Evolutionary conservation across 2,113 vertebrate genomes (phyloP).

Genomic region (Carassius gibelio): DNA sequence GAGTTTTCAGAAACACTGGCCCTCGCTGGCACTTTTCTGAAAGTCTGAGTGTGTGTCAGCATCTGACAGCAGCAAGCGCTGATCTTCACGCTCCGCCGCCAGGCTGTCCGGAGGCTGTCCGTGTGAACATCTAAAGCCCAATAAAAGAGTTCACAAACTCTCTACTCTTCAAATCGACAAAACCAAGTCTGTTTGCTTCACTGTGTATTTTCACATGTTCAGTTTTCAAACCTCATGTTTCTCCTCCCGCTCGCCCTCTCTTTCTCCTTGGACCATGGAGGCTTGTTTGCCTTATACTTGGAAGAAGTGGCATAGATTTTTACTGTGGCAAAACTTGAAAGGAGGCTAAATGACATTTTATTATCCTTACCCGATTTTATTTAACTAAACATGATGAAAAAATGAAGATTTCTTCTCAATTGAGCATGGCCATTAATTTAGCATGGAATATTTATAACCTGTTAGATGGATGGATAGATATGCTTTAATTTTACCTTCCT

Average conservation of each 20-base stretch:
- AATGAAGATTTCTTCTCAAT: conserved; percentile 38
- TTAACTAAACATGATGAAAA: conserved; percentile 63
- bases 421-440: conserved; percentile 38
- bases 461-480: not conserved
- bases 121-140: conserved; percentile 60
- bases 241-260: conserved; percentile 37
- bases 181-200: conserved; percentile 69
- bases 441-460: not conserved
- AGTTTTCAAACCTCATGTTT: conserved; percentile 69
- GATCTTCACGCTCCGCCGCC: conserved; percentile 16
- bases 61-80: conserved; percentile 1
- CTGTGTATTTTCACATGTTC: conserved; percentile 71
- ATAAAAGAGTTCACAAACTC: conserved; percentile 69
- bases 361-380: conserved; percentile 68
- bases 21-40: conserved; percentile 17
- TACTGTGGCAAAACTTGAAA: conserved; percentile 71
- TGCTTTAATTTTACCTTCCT: no score
- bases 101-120: conserved; percentile 45
- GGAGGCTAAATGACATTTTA: conserved; percentile 70
- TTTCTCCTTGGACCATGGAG: conserved; percentile 60
- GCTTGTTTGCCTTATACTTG: conserved; percentile 69
- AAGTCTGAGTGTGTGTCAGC: conserved; percentile 32
- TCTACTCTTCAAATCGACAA: conserved; percentile 71
- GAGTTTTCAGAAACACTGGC: conserved; percentile 44
- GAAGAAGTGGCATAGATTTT: conserved; percentile 69